Percentiles rank a stretch among this genome's conserved stretches.
Conservation (phyloP, 1,140 invertebrate genomes). For the Cheumatopsyche charites region DNA sequence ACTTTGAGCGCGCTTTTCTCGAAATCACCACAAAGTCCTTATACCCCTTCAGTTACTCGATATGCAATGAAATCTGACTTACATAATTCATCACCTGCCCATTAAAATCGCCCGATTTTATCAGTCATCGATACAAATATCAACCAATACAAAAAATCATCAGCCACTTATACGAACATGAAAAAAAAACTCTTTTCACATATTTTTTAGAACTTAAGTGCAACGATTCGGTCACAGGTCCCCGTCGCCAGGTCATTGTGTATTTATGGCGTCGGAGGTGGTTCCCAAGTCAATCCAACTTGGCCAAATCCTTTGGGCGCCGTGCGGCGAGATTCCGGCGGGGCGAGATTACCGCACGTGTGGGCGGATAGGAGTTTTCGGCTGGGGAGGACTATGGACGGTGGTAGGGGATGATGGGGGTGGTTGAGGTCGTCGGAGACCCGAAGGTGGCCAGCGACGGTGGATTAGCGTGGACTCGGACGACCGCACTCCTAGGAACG, state of each 20-base stretch:
- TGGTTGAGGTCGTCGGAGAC: no score
- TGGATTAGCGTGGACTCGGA: conserved; percentile 32
- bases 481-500: conserved; percentile 10
- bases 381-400: not conserved
- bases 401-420: no score
- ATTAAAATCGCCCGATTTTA: no score
- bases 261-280: conserved; percentile 37
- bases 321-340: conserved; percentile 25
- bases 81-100: no score
- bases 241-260: conserved; percentile 32
- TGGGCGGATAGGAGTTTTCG: not conserved
- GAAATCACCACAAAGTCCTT: no score
- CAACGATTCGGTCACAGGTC: conserved; percentile 10
- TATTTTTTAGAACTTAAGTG: not conserved
- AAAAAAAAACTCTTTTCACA: no score
- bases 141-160: no score
- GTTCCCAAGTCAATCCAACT: conserved; percentile 40
- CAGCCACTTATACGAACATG: no score
- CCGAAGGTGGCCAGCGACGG: not conserved
- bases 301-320: conserved; percentile 35
- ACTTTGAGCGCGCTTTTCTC: no score
- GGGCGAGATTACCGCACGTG: conserved; percentile 29
- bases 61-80: no score
- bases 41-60: no score
- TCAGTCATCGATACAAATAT: no score